Conservation (phyloP, 23 tunicate species). For the Trididemnum miniatum region DNA sequence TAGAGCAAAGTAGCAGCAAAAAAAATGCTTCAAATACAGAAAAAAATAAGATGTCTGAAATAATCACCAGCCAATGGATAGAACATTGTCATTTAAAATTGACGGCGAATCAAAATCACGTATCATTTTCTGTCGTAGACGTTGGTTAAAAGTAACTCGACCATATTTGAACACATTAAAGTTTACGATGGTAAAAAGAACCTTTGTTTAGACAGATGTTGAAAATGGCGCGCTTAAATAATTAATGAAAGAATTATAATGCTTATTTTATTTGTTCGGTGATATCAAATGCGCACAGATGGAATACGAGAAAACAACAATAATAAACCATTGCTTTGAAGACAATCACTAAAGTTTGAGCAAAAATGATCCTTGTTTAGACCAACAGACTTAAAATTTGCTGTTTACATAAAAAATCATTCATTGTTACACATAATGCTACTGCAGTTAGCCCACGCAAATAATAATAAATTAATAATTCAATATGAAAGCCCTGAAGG, state of each 20-base stretch:
- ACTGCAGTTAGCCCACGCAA: neutral
- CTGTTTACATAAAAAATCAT: neutral
- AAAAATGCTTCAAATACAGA: too few species aligned
- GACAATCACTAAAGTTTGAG: neutral
- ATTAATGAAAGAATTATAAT: slow-evolving; percentile 12
- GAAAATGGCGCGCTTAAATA: neutral
- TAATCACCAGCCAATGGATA: too few species aligned
- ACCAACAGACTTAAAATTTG: neutral
- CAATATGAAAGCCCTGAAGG: neutral
- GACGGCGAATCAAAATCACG: too few species aligned
- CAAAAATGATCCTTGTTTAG: too few species aligned
- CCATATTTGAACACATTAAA: neutral
- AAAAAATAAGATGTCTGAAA: too few species aligned
- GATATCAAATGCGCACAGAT: neutral
- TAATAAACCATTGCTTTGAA: neutral
- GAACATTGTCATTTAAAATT: too few species aligned
- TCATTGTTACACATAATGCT: neutral
- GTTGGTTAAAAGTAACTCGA: too few species aligned
- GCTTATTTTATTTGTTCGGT: neutral
- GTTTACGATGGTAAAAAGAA: neutral
- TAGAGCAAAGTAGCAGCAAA: too few species aligned
- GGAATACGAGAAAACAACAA: neutral
- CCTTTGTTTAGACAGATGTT: slow-evolving; percentile 11
- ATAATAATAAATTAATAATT: too few species aligned
- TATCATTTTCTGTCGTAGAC: too few species aligned